phyloP scores from a whole-genome alignment of 2,113 vertebrate species.

The Oreochromis aureus region DNA sequence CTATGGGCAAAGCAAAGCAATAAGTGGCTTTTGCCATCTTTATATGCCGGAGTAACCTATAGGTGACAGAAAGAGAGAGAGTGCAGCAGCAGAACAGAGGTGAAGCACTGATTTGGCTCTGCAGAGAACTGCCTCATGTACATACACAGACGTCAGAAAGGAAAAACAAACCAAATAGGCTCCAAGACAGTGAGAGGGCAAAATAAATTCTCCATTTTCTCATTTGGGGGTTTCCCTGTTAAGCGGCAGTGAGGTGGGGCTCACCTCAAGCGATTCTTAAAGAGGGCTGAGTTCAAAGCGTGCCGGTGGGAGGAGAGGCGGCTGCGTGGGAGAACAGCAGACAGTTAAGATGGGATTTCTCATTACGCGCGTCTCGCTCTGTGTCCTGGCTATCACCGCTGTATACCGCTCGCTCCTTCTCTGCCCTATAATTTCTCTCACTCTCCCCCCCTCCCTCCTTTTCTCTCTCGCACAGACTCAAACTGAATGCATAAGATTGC shows the following conservation, averaged over 20 bases:
- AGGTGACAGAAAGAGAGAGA: background rate
- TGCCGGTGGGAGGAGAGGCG: conserved; percentile 6
- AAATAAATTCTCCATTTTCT: conserved; percentile 17
- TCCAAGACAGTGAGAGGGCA: background rate
- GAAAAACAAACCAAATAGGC: background rate
- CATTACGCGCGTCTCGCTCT: conserved; percentile 61
- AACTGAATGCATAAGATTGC: conserved; percentile 60
- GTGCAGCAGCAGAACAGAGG: background rate
- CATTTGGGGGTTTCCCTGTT: conserved; percentile 50
- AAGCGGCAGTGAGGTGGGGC: conserved; percentile 13
- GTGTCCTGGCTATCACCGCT: conserved; percentile 40
- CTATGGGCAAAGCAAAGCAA: background rate
- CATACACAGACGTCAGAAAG: background rate
- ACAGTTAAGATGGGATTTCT: conserved; percentile 59
- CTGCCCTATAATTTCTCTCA: conserved; percentile 40
- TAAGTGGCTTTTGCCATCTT: conserved; percentile 17
- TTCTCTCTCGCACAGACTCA: conserved; percentile 23
- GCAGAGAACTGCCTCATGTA: background rate
- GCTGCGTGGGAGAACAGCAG: conserved; percentile 25
- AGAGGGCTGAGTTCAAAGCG: conserved; percentile 43
- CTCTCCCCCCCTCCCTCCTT: background rate
- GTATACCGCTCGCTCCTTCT: conserved; percentile 16
- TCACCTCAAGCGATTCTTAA: conserved; percentile 37
- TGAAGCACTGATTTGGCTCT: background rate
- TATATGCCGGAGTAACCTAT: background rate